Evolutionary conservation across 2,797 vertebrate species (phyloP).

Genomic region (Peromyscus melanophrys): DNA sequence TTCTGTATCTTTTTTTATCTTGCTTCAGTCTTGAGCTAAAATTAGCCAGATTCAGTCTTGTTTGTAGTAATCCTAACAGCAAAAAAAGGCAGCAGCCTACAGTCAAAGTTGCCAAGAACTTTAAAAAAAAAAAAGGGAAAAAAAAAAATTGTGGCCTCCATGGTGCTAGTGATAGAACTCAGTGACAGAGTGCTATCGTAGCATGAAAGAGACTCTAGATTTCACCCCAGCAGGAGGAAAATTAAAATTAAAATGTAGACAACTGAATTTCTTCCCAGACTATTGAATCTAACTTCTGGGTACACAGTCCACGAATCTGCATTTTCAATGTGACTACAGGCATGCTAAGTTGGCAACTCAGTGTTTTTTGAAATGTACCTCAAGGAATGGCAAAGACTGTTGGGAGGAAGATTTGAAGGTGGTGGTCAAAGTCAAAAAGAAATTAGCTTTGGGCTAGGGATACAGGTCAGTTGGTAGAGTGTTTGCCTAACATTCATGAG

Average conservation of each 20-base stretch:
- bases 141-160: neutral
- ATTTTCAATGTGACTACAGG: constrained; percentile 31
- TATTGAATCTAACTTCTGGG: neutral
- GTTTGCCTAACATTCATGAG: neutral
- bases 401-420: neutral
- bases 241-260: neutral
- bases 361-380: constrained; percentile 47
- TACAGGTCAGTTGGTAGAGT: neutral
- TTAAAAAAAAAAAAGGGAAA: neutral
- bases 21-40: neutral
- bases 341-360: constrained; percentile 15
- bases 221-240: neutral
- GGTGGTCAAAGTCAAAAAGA: neutral
- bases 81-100: neutral
- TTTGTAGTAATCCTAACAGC: neutral
- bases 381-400: neutral
- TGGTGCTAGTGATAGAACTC: neutral
- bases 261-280: neutral
- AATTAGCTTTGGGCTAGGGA: neutral
- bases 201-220: neutral
- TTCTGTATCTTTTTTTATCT: neutral
- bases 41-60: neutral
- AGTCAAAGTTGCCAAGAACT: neutral
- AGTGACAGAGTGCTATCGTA: too few species aligned
- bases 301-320: neutral